phyloP scores from a whole-genome alignment of 2,888 invertebrate species.

The Eubasilissa splendida region DNA sequence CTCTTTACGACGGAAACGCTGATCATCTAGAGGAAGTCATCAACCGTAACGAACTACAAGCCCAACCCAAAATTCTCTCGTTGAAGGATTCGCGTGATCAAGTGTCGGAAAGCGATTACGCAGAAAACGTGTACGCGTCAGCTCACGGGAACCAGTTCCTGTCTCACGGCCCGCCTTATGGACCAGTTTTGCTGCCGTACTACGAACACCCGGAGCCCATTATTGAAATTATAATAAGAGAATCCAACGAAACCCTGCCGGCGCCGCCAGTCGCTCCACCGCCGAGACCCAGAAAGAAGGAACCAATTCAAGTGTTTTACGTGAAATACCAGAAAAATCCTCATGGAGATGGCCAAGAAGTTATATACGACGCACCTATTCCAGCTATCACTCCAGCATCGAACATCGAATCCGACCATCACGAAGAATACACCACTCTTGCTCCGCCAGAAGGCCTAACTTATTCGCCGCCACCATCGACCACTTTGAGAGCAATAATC shows the following conservation, averaged over 20 bases:
- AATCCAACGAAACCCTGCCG: conserved; percentile 87
- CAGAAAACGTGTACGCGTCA: conserved; percentile 69
- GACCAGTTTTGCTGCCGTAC: conserved; percentile 71
- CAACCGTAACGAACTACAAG: conserved; percentile 69
- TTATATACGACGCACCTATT: conserved; percentile 86
- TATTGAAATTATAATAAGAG: conserved; percentile 93
- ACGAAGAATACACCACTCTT: conserved; percentile 73
- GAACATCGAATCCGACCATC: conserved; percentile 74
- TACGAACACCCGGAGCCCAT: conserved; percentile 90
- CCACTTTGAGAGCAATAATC: conserved; percentile 87
- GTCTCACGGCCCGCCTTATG: conserved; percentile 69
- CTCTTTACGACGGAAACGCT: conserved; percentile 77
- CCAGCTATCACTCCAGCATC: conserved; percentile 83
- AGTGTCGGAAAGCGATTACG: conserved; percentile 67
- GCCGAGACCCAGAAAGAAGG: conserved; percentile 73
- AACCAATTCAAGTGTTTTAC: conserved; percentile 92
- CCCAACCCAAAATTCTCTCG: conserved; percentile 70
- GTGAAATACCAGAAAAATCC: conserved; percentile 92
- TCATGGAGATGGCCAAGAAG: conserved; percentile 78
- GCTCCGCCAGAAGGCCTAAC: conserved; percentile 67
- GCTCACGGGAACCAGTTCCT: conserved; percentile 63
- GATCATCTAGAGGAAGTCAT: conserved; percentile 69
- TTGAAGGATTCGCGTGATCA: conserved; percentile 63
- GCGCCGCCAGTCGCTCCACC: conserved; percentile 74
- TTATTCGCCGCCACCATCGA: conserved; percentile 76